Conservation (phyloP, 1,140 invertebrate species). For the Pseudomyrmex flavicornis region DNA sequence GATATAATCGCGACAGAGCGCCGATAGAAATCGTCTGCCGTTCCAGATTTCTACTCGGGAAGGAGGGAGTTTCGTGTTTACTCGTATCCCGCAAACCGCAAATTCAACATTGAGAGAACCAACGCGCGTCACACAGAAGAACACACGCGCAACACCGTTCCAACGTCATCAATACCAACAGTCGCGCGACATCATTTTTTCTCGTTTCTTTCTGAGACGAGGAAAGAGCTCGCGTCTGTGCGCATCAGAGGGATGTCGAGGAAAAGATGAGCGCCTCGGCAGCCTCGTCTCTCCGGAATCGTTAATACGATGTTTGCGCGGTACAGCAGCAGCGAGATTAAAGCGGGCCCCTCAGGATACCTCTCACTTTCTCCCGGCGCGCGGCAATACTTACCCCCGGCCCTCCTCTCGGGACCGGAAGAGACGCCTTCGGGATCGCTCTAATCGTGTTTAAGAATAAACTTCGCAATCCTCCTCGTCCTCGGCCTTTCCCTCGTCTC, state of each 20-base stretch:
- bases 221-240: neutral
- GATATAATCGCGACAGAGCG: neutral
- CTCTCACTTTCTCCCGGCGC: constrained; percentile 45
- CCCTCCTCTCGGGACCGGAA: neutral
- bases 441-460: constrained; percentile 76
- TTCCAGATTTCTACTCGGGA: neutral
- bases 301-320: constrained; percentile 63
- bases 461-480: constrained; percentile 61
- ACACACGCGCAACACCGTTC: neutral
- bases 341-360: constrained; percentile 46
- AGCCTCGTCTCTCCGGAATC: constrained; percentile 58
- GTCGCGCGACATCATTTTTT: neutral
- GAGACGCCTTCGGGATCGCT: constrained; percentile 59
- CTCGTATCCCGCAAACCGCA: neutral
- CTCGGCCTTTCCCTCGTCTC: neutral
- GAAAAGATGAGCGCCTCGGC: constrained; percentile 28
- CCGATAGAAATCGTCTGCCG: neutral
- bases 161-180: neutral
- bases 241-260: neutral
- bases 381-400: constrained; percentile 10
- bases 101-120: neutral
- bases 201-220: constrained; percentile 17
- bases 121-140: constrained; percentile 1
- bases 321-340: constrained; percentile 57
- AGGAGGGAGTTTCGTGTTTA: neutral